Percentiles rank a stretch among this genome's conserved stretches.
Conservation (phyloP, 2,888 invertebrate species). For the Pollenia amentaria region DNA sequence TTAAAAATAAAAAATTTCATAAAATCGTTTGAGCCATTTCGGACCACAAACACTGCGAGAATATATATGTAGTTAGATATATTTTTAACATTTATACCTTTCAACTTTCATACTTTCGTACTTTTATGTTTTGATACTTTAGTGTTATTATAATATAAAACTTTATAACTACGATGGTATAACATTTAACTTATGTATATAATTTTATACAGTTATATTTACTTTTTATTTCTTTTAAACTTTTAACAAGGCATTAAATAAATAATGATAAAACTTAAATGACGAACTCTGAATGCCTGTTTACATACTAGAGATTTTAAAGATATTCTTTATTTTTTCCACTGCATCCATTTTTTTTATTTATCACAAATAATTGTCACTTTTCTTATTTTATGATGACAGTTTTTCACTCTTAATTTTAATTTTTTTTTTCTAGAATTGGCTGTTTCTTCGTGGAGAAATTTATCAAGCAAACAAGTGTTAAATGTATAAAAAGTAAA, state of each 20-base stretch:
- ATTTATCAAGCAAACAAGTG: slow-evolving; percentile 31
- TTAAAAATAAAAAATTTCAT: no score
- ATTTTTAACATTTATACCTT: no score
- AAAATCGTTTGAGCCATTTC: no score
- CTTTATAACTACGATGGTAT: no score
- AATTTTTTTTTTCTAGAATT: not conserved
- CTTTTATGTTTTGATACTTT: no score
- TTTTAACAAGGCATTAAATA: slow-evolving; percentile 18
- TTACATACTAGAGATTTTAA: slow-evolving; percentile 14
- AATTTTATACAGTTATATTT: no score
- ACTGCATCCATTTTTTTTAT: slow-evolving; percentile 6
- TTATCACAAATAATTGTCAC: slow-evolving; percentile 69
- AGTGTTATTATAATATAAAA: no score
- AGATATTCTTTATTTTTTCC: not conserved
- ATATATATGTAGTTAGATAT: no score
- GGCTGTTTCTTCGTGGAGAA: not conserved
- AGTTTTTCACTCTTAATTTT: slow-evolving; percentile 44
- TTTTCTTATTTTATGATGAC: slow-evolving; percentile 67
- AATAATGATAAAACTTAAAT: slow-evolving; percentile 58
- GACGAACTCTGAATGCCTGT: slow-evolving; percentile 43
- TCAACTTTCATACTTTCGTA: no score
- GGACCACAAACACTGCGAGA: no score
- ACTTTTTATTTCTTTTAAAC: not conserved
- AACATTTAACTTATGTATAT: no score
- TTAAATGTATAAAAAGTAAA: slow-evolving; percentile 44